Base-by-base conservation (phyloP, 2,888 invertebrate species). In the Conistra vaccinii region DNA sequence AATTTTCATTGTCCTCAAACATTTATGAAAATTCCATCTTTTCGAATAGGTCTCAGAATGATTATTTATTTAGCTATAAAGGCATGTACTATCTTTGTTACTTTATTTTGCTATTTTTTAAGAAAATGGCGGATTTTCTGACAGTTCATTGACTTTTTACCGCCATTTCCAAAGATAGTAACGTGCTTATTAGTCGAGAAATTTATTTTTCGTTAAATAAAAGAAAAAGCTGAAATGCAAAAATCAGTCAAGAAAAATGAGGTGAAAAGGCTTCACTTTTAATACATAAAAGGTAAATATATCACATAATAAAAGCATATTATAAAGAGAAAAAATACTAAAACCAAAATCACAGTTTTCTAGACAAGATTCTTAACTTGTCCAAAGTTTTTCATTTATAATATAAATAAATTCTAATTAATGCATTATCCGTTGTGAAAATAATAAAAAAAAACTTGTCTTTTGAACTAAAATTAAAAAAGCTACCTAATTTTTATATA, bases 261-360 rank as follows among this genome's bases (percentile, higher is more conserved):
- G 88, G 88, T 89, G 87, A 92, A 91, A 91, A 90, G 90, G 90
- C 89, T 88, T 90, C 85, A 89, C 86, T 86, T 89, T 90, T 90
- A 90, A 92, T 92, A 93, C 90, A 93, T 93, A 93, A 91, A 88
- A 87, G 66, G 85, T 87, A 87, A 87, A 91, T 92, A 94, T 95
- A 96, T 96, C 96, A 96, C 96, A 96, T 94, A 93, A 92, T 92
- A 93, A 90, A 95, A 96, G 95, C 94, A 95, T 93, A 73, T 92
- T 80, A 83, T 83, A 85, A 92, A 92, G 91, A 90, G 89, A 93
- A 92, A 92, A 92, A 93, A 94, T 96, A 96, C 93, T 96, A 96
- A 95, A 95, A 96, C 95, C 95, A 95, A 96, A 96, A 96, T 96
- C 96, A 96, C 96, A 96, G 96, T 90, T 93, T 90, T 91, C 90